phyloP scores from a whole-genome alignment of 2,888 invertebrate genomes.

The Coecobrya sp. region DNA sequence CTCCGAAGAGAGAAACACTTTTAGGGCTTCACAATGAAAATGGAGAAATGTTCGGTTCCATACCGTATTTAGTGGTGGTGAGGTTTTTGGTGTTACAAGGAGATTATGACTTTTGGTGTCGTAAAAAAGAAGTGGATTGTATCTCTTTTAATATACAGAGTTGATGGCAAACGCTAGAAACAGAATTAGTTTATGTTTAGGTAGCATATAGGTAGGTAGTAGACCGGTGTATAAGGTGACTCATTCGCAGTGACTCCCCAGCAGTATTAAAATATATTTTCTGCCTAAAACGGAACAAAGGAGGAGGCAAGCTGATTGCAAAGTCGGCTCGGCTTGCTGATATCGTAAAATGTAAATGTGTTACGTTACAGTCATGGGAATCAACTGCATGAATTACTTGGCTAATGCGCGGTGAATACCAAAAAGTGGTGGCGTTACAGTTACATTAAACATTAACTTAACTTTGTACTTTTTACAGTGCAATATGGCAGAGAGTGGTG shows the following conservation, averaged over 20 bases:
- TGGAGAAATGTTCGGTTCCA: constrained; percentile 28
- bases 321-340: not conserved
- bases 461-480: not conserved
- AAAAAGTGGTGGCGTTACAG: constrained; percentile 16
- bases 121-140: constrained; percentile 60
- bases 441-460: constrained; percentile 29
- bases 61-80: not conserved
- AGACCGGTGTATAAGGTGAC: not conserved
- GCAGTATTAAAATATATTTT: constrained; percentile 4
- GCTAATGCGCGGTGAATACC: constrained; percentile 70
- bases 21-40: constrained; percentile 8
- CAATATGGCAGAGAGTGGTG: constrained; percentile 3
- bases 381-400: constrained; percentile 68
- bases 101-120: constrained; percentile 68
- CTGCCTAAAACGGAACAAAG: not conserved
- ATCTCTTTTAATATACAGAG: not conserved
- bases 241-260: not conserved
- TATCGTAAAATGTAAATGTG: constrained; percentile 73
- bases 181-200: not conserved
- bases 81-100: constrained; percentile 50
- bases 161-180: not conserved
- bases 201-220: too few relatives aligned
- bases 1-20: not conserved
- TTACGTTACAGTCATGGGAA: constrained; percentile 58
- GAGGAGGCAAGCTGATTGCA: not conserved